These are phyloP conservation scores for Monoplex corrugatus DNA, from an alignment of 2,888 invertebrate species.

Conservation along the genomic window DNA sequence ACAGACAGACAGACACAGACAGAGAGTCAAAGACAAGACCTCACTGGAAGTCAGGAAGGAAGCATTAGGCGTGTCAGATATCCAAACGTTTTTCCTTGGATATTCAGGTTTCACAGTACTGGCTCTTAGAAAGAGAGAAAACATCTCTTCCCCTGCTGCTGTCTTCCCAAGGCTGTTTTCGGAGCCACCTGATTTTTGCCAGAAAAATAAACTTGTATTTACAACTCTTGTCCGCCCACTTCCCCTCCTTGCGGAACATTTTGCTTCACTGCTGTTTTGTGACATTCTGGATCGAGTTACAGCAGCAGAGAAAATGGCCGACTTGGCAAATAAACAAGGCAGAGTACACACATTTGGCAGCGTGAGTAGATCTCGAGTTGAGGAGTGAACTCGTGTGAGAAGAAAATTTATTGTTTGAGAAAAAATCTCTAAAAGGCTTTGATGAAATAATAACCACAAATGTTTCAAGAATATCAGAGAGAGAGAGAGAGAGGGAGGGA, in stretches of 20 bases:
- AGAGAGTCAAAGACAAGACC: background rate
- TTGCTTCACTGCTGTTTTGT: conserved; percentile 32
- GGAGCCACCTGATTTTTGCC: conserved; percentile 45
- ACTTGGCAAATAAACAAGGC: conserved; percentile 29
- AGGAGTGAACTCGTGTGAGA: conserved; percentile 21
- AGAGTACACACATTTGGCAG: conserved; percentile 13
- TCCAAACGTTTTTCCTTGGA: conserved; percentile 41
- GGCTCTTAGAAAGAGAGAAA: conserved; percentile 3
- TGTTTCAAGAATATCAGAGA: too few relatives aligned
- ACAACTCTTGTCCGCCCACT: conserved; percentile 45
- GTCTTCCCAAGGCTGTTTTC: background rate
- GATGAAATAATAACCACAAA: too few relatives aligned
- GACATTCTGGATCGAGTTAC: conserved; percentile 34
- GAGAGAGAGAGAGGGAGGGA: too few relatives aligned
- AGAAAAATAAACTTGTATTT: conserved; percentile 45
- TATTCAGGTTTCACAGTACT: background rate
- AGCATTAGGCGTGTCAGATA: conserved; percentile 12
- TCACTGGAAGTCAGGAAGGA: background rate
- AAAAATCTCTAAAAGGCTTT: conserved; percentile 15
- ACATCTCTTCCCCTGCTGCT: background rate
- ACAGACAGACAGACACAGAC: background rate
- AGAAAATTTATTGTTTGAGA: background rate
- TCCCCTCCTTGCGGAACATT: conserved; percentile 30
- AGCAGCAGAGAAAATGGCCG: conserved; percentile 43
- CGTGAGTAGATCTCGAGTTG: background rate